Evolutionary conservation across 2,113 vertebrate species (phyloP).

Genomic region (Xerus inauris): DNA sequence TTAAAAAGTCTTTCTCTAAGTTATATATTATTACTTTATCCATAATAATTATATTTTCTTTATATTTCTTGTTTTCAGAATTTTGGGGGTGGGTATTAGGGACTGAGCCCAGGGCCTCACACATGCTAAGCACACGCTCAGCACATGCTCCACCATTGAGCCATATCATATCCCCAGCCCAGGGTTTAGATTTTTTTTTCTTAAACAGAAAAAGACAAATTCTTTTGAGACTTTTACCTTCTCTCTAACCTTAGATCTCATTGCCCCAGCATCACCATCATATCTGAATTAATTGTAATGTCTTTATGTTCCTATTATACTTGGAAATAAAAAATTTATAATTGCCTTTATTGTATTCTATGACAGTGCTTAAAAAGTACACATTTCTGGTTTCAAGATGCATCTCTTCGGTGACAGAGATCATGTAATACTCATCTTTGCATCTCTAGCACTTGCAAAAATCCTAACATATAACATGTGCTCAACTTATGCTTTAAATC

Average conservation of each 20-base stretch:
- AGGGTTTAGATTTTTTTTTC: background rate
- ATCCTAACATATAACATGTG: background rate
- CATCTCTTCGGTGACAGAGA: background rate
- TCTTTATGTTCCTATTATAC: background rate
- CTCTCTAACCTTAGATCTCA: background rate
- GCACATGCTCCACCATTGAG: background rate
- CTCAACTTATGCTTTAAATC: slow-evolving; percentile 33
- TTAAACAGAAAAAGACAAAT: background rate
- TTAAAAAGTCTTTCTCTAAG: background rate
- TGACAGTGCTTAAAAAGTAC: background rate
- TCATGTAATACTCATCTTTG: background rate
- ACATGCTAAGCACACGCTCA: background rate
- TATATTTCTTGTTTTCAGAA: background rate
- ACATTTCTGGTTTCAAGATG: background rate
- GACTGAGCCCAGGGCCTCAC: background rate
- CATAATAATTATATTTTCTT: background rate
- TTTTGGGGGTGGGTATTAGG: background rate
- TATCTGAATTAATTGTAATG: background rate
- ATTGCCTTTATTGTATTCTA: background rate
- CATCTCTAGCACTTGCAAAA: background rate
- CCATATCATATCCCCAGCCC: background rate
- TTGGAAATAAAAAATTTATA: background rate
- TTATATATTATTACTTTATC: background rate
- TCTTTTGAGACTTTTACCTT: background rate
- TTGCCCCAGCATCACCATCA: background rate